Conservation (phyloP, 2,797 vertebrate genomes). For the Tokudaia tokunoshimensis region DNA sequence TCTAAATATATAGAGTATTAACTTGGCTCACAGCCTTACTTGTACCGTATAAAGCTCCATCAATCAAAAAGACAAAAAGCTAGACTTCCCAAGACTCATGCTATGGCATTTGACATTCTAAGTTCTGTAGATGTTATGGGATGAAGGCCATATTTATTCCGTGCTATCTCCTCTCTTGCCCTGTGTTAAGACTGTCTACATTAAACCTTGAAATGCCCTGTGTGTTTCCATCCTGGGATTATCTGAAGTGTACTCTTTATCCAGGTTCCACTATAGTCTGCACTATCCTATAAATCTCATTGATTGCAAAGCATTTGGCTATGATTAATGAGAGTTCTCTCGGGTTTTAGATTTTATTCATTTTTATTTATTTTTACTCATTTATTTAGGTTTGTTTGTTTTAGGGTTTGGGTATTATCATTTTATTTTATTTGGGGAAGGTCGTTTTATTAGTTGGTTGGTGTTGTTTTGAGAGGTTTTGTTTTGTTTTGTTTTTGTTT, state of each 20-base stretch:
- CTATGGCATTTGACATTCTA: conserved; percentile 33
- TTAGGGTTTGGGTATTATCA: not conserved
- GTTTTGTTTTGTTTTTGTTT: not conserved
- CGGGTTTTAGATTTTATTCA: not conserved
- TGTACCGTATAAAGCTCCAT: conserved; percentile 61
- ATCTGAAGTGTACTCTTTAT: conserved; percentile 11
- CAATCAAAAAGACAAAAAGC: conserved; percentile 68
- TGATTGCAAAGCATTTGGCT: conserved; percentile 13
- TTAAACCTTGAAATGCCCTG: not conserved
- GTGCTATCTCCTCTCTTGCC: not conserved
- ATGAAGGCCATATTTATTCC: conserved; percentile 34
- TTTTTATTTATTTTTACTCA: not conserved
- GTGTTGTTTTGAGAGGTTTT: not conserved
- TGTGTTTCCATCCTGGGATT: not conserved
- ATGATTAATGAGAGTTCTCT: conserved; percentile 22
- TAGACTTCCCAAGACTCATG: conserved; percentile 19
- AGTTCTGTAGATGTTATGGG: conserved; percentile 38
- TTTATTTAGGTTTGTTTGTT: not conserved
- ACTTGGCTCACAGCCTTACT: conserved; percentile 74
- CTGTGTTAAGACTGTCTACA: not conserved
- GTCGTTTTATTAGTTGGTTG: not conserved
- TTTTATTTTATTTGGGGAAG: not conserved
- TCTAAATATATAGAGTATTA: conserved; percentile 77
- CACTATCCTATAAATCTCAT: not conserved
- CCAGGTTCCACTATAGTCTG: not conserved